Percentiles rank a stretch among this genome's conserved stretches.
phyloP scores from a whole-genome alignment of 2,888 invertebrate genomes.

The Noctua janthina region DNA sequence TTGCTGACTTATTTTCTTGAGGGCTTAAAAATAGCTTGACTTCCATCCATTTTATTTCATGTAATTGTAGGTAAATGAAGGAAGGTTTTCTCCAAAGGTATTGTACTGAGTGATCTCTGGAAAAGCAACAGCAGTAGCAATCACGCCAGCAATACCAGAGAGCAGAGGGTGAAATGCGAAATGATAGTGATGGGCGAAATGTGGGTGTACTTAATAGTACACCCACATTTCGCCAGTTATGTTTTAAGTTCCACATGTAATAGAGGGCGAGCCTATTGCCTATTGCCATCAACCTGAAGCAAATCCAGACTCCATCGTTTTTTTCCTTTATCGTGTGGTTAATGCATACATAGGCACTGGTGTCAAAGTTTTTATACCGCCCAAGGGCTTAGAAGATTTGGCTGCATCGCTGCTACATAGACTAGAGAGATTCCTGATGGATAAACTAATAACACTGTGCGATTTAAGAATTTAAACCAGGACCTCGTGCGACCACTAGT shows the following conservation, averaged over 20 bases:
- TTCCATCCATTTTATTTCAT: not conserved
- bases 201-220: not conserved
- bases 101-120: not conserved
- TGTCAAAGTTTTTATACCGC: too few species aligned
- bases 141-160: not conserved
- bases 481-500: not conserved
- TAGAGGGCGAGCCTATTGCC: not conserved
- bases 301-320: not conserved
- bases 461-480: not conserved
- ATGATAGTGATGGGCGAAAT: too few species aligned
- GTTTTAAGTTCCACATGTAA: not conserved
- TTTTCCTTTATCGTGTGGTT: too few species aligned
- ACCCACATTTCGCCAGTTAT: not conserved
- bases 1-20: constrained; percentile 1
- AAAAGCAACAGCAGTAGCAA: not conserved
- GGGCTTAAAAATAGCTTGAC: not conserved
- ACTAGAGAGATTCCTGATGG: not conserved
- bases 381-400: too few species aligned
- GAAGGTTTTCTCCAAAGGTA: not conserved
- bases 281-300: not conserved
- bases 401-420: too few species aligned
- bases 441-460: not conserved
- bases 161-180: not conserved
- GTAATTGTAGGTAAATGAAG: not conserved
- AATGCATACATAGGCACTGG: too few species aligned